phyloP scores from a whole-genome alignment of 2,113 vertebrate species.

The Melospiza melodia region DNA sequence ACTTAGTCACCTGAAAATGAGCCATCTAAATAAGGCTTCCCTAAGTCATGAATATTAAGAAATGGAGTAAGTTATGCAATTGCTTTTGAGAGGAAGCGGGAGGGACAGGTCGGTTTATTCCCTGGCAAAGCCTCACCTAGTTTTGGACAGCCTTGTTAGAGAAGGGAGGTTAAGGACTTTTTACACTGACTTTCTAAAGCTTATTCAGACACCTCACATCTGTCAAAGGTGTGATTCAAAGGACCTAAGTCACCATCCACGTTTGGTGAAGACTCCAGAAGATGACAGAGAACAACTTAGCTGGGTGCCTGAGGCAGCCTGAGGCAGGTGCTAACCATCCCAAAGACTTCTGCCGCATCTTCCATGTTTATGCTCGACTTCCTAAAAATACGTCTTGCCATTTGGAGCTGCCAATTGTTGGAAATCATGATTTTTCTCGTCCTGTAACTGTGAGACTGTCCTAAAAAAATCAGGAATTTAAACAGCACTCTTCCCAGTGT shows the following conservation, averaged over 20 bases:
- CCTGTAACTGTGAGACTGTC: background rate
- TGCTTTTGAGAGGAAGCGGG: constrained; percentile 4
- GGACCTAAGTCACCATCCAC: background rate
- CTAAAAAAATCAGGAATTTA: background rate
- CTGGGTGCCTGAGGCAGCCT: background rate
- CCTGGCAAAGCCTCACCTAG: background rate
- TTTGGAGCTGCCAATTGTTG: background rate
- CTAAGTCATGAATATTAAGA: constrained; percentile 9
- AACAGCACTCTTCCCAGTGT: background rate
- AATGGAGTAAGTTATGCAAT: background rate
- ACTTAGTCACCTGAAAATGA: constrained; percentile 78
- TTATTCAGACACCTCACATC: constrained; percentile 3
- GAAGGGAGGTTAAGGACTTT: background rate
- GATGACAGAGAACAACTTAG: background rate
- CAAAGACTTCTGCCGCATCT: background rate
- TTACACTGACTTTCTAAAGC: background rate
- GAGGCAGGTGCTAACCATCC: background rate
- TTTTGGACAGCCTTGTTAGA: constrained; percentile 2
- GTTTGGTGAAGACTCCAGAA: background rate
- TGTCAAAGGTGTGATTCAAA: constrained; percentile 7
- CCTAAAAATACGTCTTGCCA: background rate
- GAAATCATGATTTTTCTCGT: background rate
- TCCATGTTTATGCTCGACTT: constrained; percentile 8
- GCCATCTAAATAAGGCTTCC: constrained; percentile 68
- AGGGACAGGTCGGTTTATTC: background rate